Evolutionary conservation across 2,797 vertebrate genomes (phyloP), one percentile per base, ranked within the genome.

Genomic region (Atherinosoma microstoma): DNA sequence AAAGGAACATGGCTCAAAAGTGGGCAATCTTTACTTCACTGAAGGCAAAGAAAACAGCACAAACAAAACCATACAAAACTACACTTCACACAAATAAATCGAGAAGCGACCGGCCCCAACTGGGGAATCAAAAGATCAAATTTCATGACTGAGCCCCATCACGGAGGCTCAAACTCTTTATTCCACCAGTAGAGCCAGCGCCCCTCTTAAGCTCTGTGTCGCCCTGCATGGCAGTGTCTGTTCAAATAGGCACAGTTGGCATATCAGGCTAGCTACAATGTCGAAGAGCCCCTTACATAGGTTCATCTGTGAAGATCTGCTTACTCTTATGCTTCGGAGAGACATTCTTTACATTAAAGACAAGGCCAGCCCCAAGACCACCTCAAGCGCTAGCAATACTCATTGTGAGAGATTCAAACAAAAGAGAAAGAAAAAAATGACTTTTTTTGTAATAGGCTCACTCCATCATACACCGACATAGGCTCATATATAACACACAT

Each of bases 241-340:
- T 88, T 93, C 84, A 90, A 91, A 90, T 93, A 95, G 95, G 95
- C 95, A 95, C 95, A 92, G 91, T 94, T 94, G 95, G 94, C 93
- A 86, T 94, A 87, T 93, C 91, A 91, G 90, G 92, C 91, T 94
- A 94, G 91, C 94, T 94, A 94, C 90, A 87, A 85, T 82, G 87
- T 94, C 90, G 76, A 88, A 89, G 88, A 94, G 91, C 91, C 91
- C 84, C 91, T 87, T 87, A 85, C 77, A 84, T 79, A 87, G 76
- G 87, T 92, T 92, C 89, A 86, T 91, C 91, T 84, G 86, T 86
- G 85, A 86, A 58, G 47, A 62, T 86, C 75, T 79, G 73, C 73
- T 85, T 47, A 49, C 76, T 82, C 74, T 59, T 81, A 59, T 59
- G 61, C 75, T 79, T 85, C 66, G 54, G 66, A 83, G 86, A 92